Base-by-base conservation (phyloP, 2,113 vertebrate species). In the Esox niger region DNA sequence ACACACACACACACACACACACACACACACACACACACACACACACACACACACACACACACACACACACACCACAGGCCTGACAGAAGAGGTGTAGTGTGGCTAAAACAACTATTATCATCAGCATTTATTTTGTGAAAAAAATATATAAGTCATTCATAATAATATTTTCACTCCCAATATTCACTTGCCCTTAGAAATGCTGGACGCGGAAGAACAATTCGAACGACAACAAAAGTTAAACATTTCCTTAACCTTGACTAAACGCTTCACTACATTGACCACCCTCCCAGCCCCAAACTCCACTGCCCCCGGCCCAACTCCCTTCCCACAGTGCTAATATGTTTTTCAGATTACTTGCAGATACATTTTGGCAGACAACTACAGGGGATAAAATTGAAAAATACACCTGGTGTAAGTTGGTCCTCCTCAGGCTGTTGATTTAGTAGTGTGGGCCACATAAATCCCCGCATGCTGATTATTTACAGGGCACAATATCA, bases 401-500 rank as follows among this genome's bases (percentile, higher is more conserved):
- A 17, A 43, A 43, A 43, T 43, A 17, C 38, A 43, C 38, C 38
- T 43, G 1, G 15, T n/a, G 31, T 33, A 33, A 61, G 31, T 23
- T 29, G 56, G 59, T 64, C 61, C 62, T 83, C 63, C 71, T 77
- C 67, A 75, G 73, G 80, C 82, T 59, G 70, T 61, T 26, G 67
- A 70, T 68, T 68, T 68, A 75, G n/a, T n/a, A 43, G 72, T 62
- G 47, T 64, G 73, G 62, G 70, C 54, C 64, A 80, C 72, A 79
- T 83, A 87, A 85, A 88, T 88, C 84, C 79, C 70, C 66, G 81
- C 73, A 66, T 64, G 78, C 80, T 82, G 86, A 88, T 89, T 86
- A 90, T 84, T 88, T 86, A 29, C 75, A 88, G 75, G 78, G 71
- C 73, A 76, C 85, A 87, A 81, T 88, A 88, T 88, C 86, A 70